A percentile compares a stretch with the other conserved stretches of the same genome.
Evolutionary conservation across 2,797 vertebrate genomes (phyloP).

Genomic region (Carcharodon carcharias): DNA sequence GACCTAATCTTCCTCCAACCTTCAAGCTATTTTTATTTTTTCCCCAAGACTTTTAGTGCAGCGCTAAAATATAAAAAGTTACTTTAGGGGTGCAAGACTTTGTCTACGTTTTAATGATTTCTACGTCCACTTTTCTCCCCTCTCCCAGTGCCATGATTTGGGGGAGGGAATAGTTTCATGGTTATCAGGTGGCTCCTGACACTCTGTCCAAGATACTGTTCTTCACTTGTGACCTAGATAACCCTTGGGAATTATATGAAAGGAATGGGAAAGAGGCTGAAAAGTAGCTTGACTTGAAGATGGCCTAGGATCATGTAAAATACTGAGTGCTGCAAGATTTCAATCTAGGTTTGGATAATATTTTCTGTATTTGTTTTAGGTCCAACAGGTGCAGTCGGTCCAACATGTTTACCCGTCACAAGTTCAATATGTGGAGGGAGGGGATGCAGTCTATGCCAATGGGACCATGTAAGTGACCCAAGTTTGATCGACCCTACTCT

Average conservation of each 20-base stretch:
- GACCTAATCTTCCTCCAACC: not conserved
- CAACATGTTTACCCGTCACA: slow-evolving; percentile 87
- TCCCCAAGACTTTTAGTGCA: slow-evolving; percentile 6
- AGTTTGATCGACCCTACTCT: not conserved
- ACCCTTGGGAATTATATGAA: not conserved
- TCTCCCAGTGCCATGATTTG: not conserved
- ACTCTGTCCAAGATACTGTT: not conserved
- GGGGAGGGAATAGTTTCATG: not conserved
- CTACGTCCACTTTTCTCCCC: not conserved
- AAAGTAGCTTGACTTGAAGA: not conserved
- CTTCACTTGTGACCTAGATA: not conserved
- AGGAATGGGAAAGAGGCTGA: no score
- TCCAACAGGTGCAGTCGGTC: slow-evolving; percentile 71
- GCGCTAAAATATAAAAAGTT: not conserved
- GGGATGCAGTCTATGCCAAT: slow-evolving; percentile 86
- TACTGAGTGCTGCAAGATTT: not conserved
- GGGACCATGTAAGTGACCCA: slow-evolving; percentile 79
- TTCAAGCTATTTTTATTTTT: not conserved
- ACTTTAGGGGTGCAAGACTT: not conserved
- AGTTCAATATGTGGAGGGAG: slow-evolving; percentile 91
- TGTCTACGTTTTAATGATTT: not conserved
- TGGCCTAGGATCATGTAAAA: not conserved
- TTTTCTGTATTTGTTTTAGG: slow-evolving; percentile 22
- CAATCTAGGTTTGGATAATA: not conserved
- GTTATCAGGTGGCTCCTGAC: not conserved